phyloP scores from a whole-genome alignment of 1,140 invertebrate species.

The Drosophila suzukii region DNA sequence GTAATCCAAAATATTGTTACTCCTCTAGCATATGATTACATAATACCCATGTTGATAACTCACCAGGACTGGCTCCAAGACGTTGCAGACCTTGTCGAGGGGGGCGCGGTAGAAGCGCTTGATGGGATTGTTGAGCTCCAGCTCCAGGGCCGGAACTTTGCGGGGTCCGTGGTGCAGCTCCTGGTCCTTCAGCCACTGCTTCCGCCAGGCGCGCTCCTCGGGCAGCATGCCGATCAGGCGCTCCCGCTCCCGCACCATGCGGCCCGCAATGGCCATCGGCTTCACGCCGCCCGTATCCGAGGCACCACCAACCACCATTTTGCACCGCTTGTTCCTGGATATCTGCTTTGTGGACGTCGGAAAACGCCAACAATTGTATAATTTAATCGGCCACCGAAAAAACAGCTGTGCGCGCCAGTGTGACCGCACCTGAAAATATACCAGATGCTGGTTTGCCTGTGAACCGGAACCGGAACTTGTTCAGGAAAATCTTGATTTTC shows the following conservation, averaged over 20 bases:
- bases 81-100: constrained; percentile 87
- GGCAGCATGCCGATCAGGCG: constrained; percentile 92
- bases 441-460: not conserved
- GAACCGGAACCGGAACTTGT: not conserved
- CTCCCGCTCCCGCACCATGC: constrained; percentile 90
- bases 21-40: constrained; percentile 53
- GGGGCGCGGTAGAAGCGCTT: constrained; percentile 90
- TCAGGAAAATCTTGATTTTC: too few species aligned
- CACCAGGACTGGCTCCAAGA: constrained; percentile 88
- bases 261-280: constrained; percentile 90
- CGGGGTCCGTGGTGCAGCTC: constrained; percentile 90
- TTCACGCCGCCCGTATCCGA: constrained; percentile 87
- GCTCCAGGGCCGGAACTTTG: constrained; percentile 88
- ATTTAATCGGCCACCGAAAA: constrained; percentile 13
- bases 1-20: constrained; percentile 48
- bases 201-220: constrained; percentile 92
- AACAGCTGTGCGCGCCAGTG: constrained; percentile 27
- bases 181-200: constrained; percentile 93
- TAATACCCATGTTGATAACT: constrained; percentile 59
- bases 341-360: not conserved
- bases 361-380: constrained; percentile 40
- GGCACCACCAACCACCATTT: constrained; percentile 74
- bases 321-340: constrained; percentile 5
- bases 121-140: constrained; percentile 90
- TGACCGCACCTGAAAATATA: not conserved